Percentiles rank a stretch among this genome's conserved stretches.
These are phyloP conservation scores for Yponomeuta malinellus DNA, from an alignment of 2,888 invertebrate species.

Conservation along the genomic window DNA sequence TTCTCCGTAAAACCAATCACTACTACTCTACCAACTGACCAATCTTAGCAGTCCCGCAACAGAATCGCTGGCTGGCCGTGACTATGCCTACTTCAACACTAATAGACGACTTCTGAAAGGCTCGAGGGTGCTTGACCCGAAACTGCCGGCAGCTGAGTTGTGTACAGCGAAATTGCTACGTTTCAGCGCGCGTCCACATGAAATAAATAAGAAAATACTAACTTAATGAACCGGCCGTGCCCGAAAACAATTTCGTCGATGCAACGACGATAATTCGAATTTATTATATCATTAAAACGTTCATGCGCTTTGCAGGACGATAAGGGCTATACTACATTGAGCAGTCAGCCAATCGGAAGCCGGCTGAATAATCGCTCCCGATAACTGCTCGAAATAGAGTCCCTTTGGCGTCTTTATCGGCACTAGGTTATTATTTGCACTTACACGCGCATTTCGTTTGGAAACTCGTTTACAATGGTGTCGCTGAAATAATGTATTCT, in stretches of 20 bases:
- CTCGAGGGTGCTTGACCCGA: too few relatives aligned
- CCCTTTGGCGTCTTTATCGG: neutral
- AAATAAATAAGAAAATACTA: constrained; percentile 37
- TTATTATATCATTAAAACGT: constrained; percentile 69
- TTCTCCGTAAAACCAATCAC: too few relatives aligned
- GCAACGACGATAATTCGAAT: constrained; percentile 57
- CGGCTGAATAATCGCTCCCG: constrained; percentile 15
- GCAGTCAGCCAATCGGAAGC: constrained; percentile 24
- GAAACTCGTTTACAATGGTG: neutral
- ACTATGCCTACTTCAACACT: too few relatives aligned
- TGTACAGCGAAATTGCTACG: neutral
- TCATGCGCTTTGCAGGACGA: constrained; percentile 50
- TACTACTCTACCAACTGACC: too few relatives aligned
- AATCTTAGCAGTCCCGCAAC: too few relatives aligned
- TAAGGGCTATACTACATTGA: constrained; percentile 36
- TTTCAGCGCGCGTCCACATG: neutral
- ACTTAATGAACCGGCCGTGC: constrained; percentile 55
- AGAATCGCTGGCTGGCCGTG: too few relatives aligned
- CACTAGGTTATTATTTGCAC: neutral
- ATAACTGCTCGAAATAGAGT: constrained; percentile 7
- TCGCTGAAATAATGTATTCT: neutral
- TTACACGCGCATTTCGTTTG: neutral
- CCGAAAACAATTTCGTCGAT: constrained; percentile 59
- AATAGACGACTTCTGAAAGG: too few relatives aligned
- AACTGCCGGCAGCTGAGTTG: too few relatives aligned